Evolutionary conservation across 2,113 vertebrate genomes (phyloP), one percentile per base, ranked within the genome.

Genomic region (Lathamus discolor): DNA sequence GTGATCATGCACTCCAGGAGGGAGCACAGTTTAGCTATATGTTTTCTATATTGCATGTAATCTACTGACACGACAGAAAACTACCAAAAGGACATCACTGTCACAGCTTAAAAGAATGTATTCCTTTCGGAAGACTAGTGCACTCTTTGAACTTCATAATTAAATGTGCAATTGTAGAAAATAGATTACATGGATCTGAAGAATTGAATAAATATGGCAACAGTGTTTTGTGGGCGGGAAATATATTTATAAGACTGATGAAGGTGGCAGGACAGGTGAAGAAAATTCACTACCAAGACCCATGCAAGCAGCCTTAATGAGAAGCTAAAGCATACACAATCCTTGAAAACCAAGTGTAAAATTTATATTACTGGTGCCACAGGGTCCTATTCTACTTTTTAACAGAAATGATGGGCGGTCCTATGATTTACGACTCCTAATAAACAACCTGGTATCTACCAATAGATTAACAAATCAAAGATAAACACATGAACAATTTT

Each of bases 131-230:
- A 95, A 92, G 33, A 80, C 41, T 55, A 79, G 3, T 28, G 9
- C 12, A 67, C 5, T 75, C 62, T 89, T 70, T 63, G 27, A 78
- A 59, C 10, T 84, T 85, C 4, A 6, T 86, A 83, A 83, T 78
- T 96, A 66, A 24, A 88, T 52, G 11, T 41, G 79, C 54, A 87
- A 35, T 75, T 89, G 69, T 13, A 95, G 92, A 95, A 98, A 90
- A 87, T 19, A 93, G 54, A 88, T 52, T 81, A 17, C 54, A 44
- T 69, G 7, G 75, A 83, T 87, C 80, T 89, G 51, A n/a, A 89
- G 55, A 97, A 44, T 24, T 73, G 49, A 86, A 86, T 84, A 96
- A 97, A 96, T 96, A 92, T 86, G 96, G 64, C 78, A 98, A 92
- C 72, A 73, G 23, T 84, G 35, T 84, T 97, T 96, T 92, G 83